Base-by-base conservation (phyloP, 2,888 invertebrate species). In the Cartodere bifasciata region DNA sequence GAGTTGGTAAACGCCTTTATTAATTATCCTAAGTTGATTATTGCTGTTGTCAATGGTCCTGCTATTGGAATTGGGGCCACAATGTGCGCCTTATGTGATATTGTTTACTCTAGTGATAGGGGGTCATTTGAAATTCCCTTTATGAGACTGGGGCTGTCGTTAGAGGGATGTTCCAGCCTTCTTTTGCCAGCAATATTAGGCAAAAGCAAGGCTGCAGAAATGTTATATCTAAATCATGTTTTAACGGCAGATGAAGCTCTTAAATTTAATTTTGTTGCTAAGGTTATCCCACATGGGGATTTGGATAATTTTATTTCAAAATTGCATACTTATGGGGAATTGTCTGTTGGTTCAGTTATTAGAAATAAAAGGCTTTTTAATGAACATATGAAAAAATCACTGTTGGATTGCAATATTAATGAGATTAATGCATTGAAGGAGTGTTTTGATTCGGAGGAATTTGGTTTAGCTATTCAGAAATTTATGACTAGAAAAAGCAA, bases 31-130 rank as follows among this genome's bases (percentile, higher is more conserved):
- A 98, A 97, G 60, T 62, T 91, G 17, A 55, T 97, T 23, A 68
- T 95, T 39, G 84, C 81, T 9, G 63, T 92, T 34, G 78, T 95
- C 0, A 94, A 97, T 67, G 97, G 97, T 2, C 92, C 92, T 23
- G 88, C 91, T 9, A 75, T 95, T 43, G 97, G 97, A 14, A 78
- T 97, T 43, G 79, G 80, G 23, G 80, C 79, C 3, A 95, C 95
- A 1, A 75, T 81, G 6, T 63, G 88, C 29, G 80, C 78, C 0
- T 64, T 95, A 2, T 90, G 80, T 63, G 95, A 97, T 65, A 65
- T 85, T 34, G 79, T 91, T 4, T 88, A 86, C 65, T 84, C 88
- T 31, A 71, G 78, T n/a, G 83, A 91, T 44, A 74, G 65, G 57
- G 84, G 92, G 2, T 82, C 80, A 37, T 91, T 95, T 58, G 66